Base-by-base conservation (phyloP, 2,113 vertebrate species). In the Trichomycterus rosablanca region DNA sequence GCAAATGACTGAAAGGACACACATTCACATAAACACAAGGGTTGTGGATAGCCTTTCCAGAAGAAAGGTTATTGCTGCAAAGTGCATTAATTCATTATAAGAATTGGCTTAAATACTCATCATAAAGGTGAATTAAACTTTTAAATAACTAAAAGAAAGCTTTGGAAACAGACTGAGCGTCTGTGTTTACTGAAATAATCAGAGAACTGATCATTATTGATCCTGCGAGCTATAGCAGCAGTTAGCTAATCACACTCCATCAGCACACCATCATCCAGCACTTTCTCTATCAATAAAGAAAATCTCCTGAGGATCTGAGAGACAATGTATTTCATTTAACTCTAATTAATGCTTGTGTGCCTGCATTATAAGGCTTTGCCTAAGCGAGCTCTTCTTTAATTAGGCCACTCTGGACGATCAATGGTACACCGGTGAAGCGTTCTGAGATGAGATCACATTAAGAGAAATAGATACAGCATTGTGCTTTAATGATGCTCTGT, bases 341-440 rank as follows among this genome's bases (percentile, higher is more conserved):
- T 40, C 57, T 61, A 71, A 71, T 61, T 54, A 71, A 66, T 56
- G 63, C 48, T 35, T 44, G 34, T 37, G 30, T 32, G 48, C 55
- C 48, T 39, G 11, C 40, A 58, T 63, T 63, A 51, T 46, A 18
- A 11, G 48, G 57, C 59, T 67, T 39, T 46, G 59, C 58, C 63
- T 72, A 67, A 67, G 63, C 64, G 56, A 67, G 64, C 58, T 58
- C 58, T 66, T 62, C 64, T 63, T 72, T 67, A 72, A 72, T 67
- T 72, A 67, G 50, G 28, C 30, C 19, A 53, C 63, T 67, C 30
- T 43, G 20, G 4, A 6, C 34, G 35, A 72, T 72, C 70, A 45
- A 72, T 72, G 51, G 7, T 9, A 12, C 12, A 8, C 48, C 44
- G 50, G 20, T 14, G 69, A 42, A 39, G 18, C 37, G 20, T 34